Evolutionary conservation across 2,797 vertebrate species (phyloP).

Genomic region (Streptopelia turtur): DNA sequence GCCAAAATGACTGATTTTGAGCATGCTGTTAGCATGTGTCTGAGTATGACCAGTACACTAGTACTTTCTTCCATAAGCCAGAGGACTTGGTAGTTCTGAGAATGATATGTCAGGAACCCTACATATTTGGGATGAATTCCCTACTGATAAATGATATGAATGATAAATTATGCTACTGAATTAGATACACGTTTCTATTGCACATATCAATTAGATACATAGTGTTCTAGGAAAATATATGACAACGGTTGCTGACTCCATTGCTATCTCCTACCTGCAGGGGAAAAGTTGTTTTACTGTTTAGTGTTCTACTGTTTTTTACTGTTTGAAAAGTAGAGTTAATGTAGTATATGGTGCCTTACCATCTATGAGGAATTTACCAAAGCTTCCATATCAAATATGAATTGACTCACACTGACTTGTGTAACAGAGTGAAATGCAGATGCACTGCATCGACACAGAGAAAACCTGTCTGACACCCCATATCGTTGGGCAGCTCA

Average conservation of each 20-base stretch:
- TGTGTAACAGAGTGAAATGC: neutral
- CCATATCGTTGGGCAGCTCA: neutral
- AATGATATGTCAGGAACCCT: fast-evolving
- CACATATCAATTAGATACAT: neutral
- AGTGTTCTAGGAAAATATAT: neutral
- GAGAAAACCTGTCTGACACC: neutral
- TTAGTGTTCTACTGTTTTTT: neutral
- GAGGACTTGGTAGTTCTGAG: neutral
- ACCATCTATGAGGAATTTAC: neutral
- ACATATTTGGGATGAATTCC: neutral
- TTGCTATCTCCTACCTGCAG: neutral
- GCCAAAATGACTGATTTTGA: neutral
- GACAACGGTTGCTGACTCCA: neutral
- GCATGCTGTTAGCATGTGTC: fast-evolving
- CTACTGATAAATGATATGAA: neutral
- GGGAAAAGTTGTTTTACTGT: neutral
- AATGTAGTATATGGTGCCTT: neutral
- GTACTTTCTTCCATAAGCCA: neutral
- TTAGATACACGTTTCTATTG: neutral
- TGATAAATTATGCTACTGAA: neutral
- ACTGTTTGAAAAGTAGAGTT: neutral
- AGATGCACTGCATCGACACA: neutral
- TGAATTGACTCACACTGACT: neutral
- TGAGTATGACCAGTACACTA: neutral
- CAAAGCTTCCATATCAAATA: neutral